Percentiles rank a stretch among this genome's conserved stretches.
These are phyloP conservation scores for Chelonoidis abingdonii DNA, from an alignment of 2,113 vertebrate genomes.

Conservation along the genomic window DNA sequence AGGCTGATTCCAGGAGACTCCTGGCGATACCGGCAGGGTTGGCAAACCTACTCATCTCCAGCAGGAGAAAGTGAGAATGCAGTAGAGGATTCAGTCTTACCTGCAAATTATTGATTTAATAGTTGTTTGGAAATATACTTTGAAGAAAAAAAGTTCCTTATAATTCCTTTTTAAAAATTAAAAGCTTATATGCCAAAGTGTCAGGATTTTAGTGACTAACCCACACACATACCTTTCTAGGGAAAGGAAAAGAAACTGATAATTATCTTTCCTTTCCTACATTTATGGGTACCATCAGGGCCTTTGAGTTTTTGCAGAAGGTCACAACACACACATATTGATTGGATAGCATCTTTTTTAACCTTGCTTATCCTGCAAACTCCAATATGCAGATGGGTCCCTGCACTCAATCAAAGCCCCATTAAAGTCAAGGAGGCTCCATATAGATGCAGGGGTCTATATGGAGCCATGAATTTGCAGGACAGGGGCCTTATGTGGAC, in stretches of 20 bases:
- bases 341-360: background rate
- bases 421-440: background rate
- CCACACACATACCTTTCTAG: background rate
- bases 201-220: background rate
- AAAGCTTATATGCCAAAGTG: background rate
- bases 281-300: background rate
- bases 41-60: background rate
- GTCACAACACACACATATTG: background rate
- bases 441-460: background rate
- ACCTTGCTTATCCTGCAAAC: background rate
- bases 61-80: fast-evolving
- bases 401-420: background rate
- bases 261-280: background rate
- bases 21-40: too few relatives aligned
- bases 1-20: too few relatives aligned
- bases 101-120: background rate
- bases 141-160: background rate
- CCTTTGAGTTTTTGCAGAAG: background rate
- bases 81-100: fast-evolving
- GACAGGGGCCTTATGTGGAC: background rate
- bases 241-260: background rate
- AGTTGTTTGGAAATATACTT: background rate
- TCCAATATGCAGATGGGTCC: background rate
- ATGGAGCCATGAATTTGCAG: background rate
- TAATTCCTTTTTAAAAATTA: background rate